Evolutionary conservation across 1,140 invertebrate species (phyloP), one percentile per base, ranked within the genome.

Genomic region (Anoplophora glabripennis): DNA sequence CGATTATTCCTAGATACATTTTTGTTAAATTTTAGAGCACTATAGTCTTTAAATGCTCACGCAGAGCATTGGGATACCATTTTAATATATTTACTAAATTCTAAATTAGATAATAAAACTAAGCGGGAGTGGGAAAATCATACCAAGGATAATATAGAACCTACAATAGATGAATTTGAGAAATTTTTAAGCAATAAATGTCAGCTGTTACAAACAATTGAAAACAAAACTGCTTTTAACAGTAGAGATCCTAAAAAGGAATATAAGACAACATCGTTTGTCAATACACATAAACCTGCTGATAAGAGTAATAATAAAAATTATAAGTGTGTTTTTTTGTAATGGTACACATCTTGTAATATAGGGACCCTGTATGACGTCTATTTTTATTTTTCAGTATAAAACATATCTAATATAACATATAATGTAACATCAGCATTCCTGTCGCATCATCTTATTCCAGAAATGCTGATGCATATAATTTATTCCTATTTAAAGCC

Each of bases 21-120:
- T 4, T 14, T 38, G n/a, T 59, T 53, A 35, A 57, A 67, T 53
- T 37, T 65, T 12, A 14, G 68, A 3, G 62, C 67, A 17, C 40
- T 70, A 33, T 59, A 65, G 57, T 60, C 48, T 53, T 40, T 72
- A n/a, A 53, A 52, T 1, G 44, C 64, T 52, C 62, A 68, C 1
- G 49, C 73, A 37, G 65, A 66, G 4, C 17, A 68, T 1, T 74
- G 72, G 56, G 64, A 68, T 18, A 69, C 69, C 0, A 56, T 73
- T 0, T 51, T 69, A 28, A 62, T 62, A 41, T 53, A 59, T 42
- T 10, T 63, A 18, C 40, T 56, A 35, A 52, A 21, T 10, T 40
- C 41, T 17, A 63, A 63, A 47, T 28, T 63, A 47, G 38, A 60
- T 49, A 14, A 5, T 7, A 12, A 44, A 11, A 35, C 41, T 21